These are phyloP conservation scores for Hormiphora californensis DNA, from an alignment of 37 sponge, comb jelly and placozoan species.

Conservation along the genomic window DNA sequence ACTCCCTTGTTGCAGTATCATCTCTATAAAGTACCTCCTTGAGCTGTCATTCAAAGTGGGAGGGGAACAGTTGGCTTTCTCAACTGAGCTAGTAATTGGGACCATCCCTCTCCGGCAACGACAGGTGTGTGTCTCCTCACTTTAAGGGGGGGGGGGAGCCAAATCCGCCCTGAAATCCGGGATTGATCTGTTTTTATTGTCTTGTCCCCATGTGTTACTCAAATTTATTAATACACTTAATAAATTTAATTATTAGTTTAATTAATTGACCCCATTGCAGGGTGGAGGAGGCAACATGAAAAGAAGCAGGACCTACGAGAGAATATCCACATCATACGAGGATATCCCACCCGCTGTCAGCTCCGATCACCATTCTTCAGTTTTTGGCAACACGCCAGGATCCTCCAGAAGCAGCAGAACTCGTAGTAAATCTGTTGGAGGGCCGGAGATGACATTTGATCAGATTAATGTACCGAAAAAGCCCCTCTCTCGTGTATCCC, in stretches of 20 bases:
- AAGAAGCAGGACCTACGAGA: constrained; percentile 7
- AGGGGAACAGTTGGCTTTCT: not conserved
- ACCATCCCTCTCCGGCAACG: not conserved
- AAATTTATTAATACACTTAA: no score
- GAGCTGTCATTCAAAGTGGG: not conserved
- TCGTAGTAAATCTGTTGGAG: not conserved
- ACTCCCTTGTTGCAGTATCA: not conserved
- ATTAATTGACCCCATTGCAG: no score
- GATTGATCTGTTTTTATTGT: no score
- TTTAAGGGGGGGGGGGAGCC: no score
- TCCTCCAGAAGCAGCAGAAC: not conserved
- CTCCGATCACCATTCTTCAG: no score
- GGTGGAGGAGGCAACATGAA: no score
- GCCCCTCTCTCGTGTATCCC: not conserved
- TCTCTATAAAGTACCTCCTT: not conserved
- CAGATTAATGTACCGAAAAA: no score
- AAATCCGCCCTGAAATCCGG: no score
- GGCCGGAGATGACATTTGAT: not conserved
- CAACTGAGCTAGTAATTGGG: not conserved
- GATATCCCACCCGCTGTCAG: not conserved
- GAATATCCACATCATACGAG: not conserved
- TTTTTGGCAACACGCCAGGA: no score
- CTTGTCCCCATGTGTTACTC: no score
- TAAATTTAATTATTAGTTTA: no score
- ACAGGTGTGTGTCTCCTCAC: no score